Conservation (phyloP, 1,140 invertebrate species). For the Orchesella cincta region DNA sequence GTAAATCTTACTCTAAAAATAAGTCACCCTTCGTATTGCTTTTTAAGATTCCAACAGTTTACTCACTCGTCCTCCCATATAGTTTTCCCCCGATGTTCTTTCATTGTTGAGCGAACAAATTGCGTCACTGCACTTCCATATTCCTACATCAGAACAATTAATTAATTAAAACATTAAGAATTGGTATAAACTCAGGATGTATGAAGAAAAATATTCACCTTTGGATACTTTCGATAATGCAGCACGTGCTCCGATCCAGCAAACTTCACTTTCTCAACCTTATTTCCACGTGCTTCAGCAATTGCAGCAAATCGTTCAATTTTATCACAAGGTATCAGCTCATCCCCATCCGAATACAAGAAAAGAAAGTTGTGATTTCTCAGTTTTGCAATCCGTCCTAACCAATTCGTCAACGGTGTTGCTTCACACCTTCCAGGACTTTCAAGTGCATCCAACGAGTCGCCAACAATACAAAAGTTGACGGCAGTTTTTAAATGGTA, state of each 20-base stretch:
- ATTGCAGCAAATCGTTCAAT: conserved; percentile 56
- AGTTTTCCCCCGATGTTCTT: neutral
- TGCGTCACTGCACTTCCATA: neutral
- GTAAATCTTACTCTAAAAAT: too few relatives aligned
- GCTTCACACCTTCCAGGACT: conserved; percentile 51
- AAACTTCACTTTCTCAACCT: conserved; percentile 38
- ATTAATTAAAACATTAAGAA: neutral
- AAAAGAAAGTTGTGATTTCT: conserved; percentile 66
- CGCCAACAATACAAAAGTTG: conserved; percentile 29
- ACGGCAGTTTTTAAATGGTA: conserved; percentile 34
- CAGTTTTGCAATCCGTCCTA: conserved; percentile 59
- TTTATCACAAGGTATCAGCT: conserved; percentile 58
- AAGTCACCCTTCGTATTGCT: too few relatives aligned
- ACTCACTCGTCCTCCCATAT: too few relatives aligned
- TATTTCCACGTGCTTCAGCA: conserved; percentile 45
- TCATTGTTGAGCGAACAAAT: neutral
- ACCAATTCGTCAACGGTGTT: conserved; percentile 51
- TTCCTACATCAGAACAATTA: neutral
- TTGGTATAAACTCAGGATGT: neutral
- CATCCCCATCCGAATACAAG: conserved; percentile 72
- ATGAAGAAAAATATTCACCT: conserved; percentile 31
- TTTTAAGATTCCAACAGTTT: too few relatives aligned
- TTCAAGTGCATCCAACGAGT: conserved; percentile 51
- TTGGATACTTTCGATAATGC: conserved; percentile 44
- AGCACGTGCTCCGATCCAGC: conserved; percentile 39